Percentiles rank a stretch among this genome's conserved stretches.
phyloP scores from a whole-genome alignment of 2,888 invertebrate species.

The Flexamia atlantica region DNA sequence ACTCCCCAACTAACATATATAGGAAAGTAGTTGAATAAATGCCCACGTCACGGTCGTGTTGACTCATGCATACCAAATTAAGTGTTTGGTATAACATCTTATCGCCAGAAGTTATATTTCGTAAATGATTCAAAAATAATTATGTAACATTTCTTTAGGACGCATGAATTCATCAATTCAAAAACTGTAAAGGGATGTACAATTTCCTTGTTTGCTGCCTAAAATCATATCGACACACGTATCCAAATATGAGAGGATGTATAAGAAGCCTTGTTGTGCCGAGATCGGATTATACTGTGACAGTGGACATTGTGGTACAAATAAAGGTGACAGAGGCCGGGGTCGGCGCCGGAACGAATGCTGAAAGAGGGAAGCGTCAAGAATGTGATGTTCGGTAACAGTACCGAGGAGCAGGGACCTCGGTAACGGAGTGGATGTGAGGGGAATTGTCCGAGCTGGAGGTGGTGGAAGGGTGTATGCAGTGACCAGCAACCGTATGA shows the following conservation, averaged over 20 bases:
- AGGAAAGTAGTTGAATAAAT: not conserved
- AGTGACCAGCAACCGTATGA: too few species aligned
- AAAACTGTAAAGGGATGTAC: too few species aligned
- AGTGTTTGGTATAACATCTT: too few species aligned
- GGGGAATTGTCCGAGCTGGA: too few species aligned
- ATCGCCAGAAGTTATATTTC: too few species aligned
- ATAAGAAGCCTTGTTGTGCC: not conserved
- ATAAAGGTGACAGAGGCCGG: slow-evolving; percentile 32
- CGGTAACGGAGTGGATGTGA: slow-evolving; percentile 4
- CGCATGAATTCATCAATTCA: too few species aligned
- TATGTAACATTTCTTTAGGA: too few species aligned
- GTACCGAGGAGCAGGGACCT: slow-evolving; percentile 41
- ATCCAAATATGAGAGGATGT: slow-evolving; percentile 6
- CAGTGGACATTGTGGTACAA: slow-evolving; percentile 40
- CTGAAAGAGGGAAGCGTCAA: not conserved
- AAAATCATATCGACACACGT: slow-evolving; percentile 32
- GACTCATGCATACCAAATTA: too few species aligned
- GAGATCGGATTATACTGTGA: slow-evolving; percentile 23
- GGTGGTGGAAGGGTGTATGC: too few species aligned
- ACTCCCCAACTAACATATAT: not conserved
- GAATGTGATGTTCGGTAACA: slow-evolving; percentile 27
- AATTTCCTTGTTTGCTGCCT: not conserved
- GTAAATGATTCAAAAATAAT: too few species aligned
- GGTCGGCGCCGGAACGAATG: slow-evolving; percentile 49
- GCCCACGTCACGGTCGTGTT: too few species aligned